A percentile compares a stretch with the other conserved stretches of the same genome.
phyloP scores from a whole-genome alignment of 2,797 vertebrate species.

The Pterois miles region DNA sequence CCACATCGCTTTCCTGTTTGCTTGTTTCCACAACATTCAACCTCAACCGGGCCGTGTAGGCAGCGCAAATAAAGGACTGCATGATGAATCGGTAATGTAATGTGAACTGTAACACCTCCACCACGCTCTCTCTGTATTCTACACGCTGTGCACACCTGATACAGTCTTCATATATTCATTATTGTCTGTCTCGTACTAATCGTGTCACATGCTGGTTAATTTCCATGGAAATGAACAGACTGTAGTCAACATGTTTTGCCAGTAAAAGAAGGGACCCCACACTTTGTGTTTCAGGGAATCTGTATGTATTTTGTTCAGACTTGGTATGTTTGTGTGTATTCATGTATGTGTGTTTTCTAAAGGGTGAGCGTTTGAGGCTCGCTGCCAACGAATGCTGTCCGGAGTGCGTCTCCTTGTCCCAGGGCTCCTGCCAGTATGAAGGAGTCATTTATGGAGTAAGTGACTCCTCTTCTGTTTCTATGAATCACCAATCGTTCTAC shows the following conservation, averaged over 20 bases:
- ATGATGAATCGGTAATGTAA: constrained; percentile 1
- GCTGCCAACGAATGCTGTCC: constrained; percentile 91
- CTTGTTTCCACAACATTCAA: neutral
- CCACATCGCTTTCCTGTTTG: neutral
- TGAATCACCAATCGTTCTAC: neutral
- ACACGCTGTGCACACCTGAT: neutral
- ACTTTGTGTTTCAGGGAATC: neutral
- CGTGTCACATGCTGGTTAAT: neutral
- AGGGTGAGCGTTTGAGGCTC: constrained; percentile 91
- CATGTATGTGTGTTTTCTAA: constrained; percentile 28
- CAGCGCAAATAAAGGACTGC: neutral
- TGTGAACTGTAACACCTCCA: neutral
- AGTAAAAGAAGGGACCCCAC: neutral
- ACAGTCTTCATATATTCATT: constrained; percentile 7
- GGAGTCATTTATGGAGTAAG: constrained; percentile 83
- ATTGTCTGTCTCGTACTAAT: neutral
- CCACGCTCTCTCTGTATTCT: neutral
- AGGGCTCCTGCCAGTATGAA: constrained; percentile 86
- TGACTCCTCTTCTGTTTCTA: neutral
- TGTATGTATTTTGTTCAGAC: neutral
- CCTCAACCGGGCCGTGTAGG: neutral
- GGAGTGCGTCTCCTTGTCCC: constrained; percentile 78
- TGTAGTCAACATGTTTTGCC: neutral
- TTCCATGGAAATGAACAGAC: constrained; percentile 21
- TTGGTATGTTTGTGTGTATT: neutral